Base-by-base conservation (phyloP, 2,113 vertebrate species). In the Riparia riparia region DNA sequence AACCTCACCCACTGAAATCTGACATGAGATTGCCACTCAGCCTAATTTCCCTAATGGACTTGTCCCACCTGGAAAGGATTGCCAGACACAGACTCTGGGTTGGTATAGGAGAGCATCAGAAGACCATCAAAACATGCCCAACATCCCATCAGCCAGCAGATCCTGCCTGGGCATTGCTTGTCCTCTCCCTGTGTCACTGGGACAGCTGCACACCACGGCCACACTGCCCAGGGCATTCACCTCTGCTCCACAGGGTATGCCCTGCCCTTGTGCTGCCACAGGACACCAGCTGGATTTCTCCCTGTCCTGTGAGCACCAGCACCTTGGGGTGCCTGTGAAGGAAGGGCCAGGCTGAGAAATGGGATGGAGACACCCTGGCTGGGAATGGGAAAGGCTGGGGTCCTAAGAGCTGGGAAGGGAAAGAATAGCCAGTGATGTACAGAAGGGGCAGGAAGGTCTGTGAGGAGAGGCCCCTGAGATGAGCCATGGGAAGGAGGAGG, bases 231-330 rank as follows among this genome's bases (percentile, higher is more conserved):
- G 45, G 15, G n/a, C 45, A 15, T 49, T 61, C 68, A 11, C 37
- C n/a, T 53, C 69, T 2, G 6, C 45, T 34, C 58, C 1, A 0
- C 9, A 56, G 86, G 57, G 37, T 0, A 0, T 2, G 41, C 39
- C 58, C 71, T 60, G 29, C 41, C 50, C 56, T 49, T 61, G 31
- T 53, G 45, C 76, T 70, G 29, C n/a, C 56, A 60, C 45, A 37
- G 53, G 54, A 49, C 54, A 37, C 32, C 22, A 44, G 68, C 42
- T 50, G 10, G 9, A 17, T 14, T 29, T 31, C 25, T 50, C 56
- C 56, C 26, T 50, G 15, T 24, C 53, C 12, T 1, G 1, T 3
- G 14, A 82, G 49, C 61, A 65, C 31, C 44, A 34, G 19, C 3
- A 1, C 14, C 37, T 54, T 12, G 50, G 28, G 22, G 19, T 65